phyloP scores from a whole-genome alignment of 1,140 invertebrate genomes.

The Hyposmocoma kahamanoa region DNA sequence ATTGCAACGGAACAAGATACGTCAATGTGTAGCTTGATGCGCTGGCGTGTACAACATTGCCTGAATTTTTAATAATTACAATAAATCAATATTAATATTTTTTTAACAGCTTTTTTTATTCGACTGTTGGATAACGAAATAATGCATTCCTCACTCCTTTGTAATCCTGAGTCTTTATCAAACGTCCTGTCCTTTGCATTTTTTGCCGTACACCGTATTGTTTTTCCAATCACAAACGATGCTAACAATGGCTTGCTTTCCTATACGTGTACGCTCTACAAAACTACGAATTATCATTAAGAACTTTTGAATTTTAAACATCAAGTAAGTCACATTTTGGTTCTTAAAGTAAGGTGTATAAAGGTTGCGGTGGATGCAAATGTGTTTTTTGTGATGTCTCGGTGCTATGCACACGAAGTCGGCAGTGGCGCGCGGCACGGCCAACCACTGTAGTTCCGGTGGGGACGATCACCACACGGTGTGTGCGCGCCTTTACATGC shows the following conservation, averaged over 20 bases:
- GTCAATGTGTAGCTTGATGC: too few species aligned
- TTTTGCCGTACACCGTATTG: slow-evolving; percentile 32
- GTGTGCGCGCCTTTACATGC: slow-evolving; percentile 47
- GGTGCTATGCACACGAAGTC: slow-evolving; percentile 65
- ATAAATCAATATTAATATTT: too few species aligned
- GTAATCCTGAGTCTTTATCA: slow-evolving; percentile 37
- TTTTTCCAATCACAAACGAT: slow-evolving; percentile 43
- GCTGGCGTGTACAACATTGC: too few species aligned
- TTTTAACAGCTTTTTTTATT: too few species aligned
- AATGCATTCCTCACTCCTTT: slow-evolving; percentile 42
- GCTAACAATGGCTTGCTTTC: slow-evolving; percentile 55
- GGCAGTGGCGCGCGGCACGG: slow-evolving; percentile 59
- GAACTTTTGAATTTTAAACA: too few species aligned
- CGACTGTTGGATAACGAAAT: too few species aligned
- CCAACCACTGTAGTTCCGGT: slow-evolving; percentile 69
- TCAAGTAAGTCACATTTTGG: neutral
- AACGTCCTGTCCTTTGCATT: slow-evolving; percentile 20
- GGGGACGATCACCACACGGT: slow-evolving; percentile 65
- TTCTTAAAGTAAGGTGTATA: neutral
- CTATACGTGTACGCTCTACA: slow-evolving; percentile 63
- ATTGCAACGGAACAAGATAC: too few species aligned
- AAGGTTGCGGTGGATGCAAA: neutral
- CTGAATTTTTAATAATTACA: too few species aligned
- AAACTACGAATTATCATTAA: slow-evolving; percentile 45
- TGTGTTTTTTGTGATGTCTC: slow-evolving; percentile 31